These are phyloP conservation scores for Scaptomyza montana DNA, from an alignment of 1,140 invertebrate genomes.

Conservation along the genomic window DNA sequence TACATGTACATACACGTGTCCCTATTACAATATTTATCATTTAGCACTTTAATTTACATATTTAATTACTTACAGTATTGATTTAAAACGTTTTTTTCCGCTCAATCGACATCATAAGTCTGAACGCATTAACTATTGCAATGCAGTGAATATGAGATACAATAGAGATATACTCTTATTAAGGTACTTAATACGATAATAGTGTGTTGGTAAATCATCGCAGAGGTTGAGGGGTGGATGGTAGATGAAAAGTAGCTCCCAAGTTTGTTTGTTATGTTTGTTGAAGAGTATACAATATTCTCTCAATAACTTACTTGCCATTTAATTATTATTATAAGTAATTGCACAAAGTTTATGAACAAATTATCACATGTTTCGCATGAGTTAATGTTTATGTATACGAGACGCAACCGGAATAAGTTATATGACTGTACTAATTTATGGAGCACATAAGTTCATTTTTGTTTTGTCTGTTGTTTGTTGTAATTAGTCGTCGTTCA, in stretches of 20 bases:
- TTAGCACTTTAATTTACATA: slow-evolving; percentile 36
- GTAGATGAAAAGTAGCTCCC: too few species aligned
- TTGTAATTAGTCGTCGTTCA: slow-evolving; percentile 76
- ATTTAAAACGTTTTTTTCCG: neutral
- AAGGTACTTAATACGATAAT: too few species aligned
- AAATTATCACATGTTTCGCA: slow-evolving; percentile 27
- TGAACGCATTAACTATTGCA: neutral
- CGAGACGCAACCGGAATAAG: slow-evolving; percentile 45
- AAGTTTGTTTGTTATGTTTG: too few species aligned
- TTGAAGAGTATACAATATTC: neutral
- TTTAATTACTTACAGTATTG: slow-evolving; percentile 24
- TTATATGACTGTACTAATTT: slow-evolving; percentile 72
- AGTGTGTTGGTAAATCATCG: too few species aligned
- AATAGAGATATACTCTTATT: too few species aligned
- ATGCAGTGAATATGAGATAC: too few species aligned
- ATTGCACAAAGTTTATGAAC: slow-evolving; percentile 17
- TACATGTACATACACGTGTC: slow-evolving; percentile 28
- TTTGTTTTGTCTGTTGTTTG: slow-evolving; percentile 74
- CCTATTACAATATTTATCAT: slow-evolving; percentile 21
- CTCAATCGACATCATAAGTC: neutral
- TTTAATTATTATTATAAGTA: slow-evolving; percentile 11
- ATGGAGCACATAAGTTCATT: slow-evolving; percentile 81
- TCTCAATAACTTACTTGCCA: neutral
- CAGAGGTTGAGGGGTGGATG: too few species aligned
- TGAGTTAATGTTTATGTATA: slow-evolving; percentile 16